Evolutionary conservation across 2,888 invertebrate species (phyloP), one percentile per base, ranked within the genome.

Genomic region (Philopedon plagiatum): DNA sequence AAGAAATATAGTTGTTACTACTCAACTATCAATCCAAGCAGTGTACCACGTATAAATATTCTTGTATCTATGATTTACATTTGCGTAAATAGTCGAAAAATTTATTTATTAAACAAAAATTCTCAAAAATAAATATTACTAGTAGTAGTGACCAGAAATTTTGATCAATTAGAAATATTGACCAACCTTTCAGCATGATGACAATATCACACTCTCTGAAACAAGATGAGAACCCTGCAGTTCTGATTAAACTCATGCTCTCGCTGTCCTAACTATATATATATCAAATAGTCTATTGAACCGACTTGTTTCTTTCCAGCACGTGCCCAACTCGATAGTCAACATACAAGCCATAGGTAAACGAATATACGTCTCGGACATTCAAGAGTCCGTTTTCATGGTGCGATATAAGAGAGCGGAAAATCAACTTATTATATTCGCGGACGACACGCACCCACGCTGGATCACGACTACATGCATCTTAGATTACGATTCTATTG

Each of bases 401-500:
- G 91, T 99, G 0, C 91, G 97, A 39, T 99, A 99, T 85, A 96
- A 96, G 83, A 91, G 96, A 39, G 91, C 94, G 46, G 99, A 99
- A 85, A 99, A 99, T 86, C 98, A 99, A 82, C 87, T 99, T 72
- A 97, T 99, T 23, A 95, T 99, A 64, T 99, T 99, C 86, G 97
- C 98, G 1, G 99, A 99, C 84, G 99, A 99, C 83, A 98, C 98
- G 0, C 95, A 96, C 85, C 99, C 99, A 0, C 90, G 96, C 77
- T 99, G 97, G 96, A 93, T 98, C 34, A 98, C 98, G 0, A 93
- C 95, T 57, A 94, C 95, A 2, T 93, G 94, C 75, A 89, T 98
- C 61, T 87, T 99, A 57, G 99, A 99, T 87, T 99, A 98, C 81
- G 96, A 97, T 82, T 98, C 98, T 0, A 93, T 98, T 13, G 98